Base-by-base conservation (phyloP, 2,888 invertebrate species). In the Ceratothoa steindachneri region DNA sequence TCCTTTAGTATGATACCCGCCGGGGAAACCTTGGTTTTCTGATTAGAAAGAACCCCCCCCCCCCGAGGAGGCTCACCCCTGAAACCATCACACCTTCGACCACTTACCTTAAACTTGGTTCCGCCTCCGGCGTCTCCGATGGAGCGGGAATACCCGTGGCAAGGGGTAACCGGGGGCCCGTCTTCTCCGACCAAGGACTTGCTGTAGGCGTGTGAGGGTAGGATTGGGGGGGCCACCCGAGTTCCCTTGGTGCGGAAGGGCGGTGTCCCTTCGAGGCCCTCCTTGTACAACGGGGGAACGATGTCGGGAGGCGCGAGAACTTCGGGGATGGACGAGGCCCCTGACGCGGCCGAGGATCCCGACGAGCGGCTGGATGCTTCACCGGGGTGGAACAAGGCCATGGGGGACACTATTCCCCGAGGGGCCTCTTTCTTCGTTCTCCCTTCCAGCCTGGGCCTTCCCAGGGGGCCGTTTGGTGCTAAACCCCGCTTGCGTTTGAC, bases 111-210 rank as follows among this genome's bases (percentile, higher is more conserved):
- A 12, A 66, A 66, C 12, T 28, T 55, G 7, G 9, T 55, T 7
- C 5, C 24, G 5, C 24, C 24, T 19, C 9, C 55, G 66, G 24
- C 29, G 67, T 31, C 41, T 41, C 28, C 74, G 9, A 80, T 71
- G 24, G 79, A 79, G 22, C 79, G 41, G 1, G 76, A 77, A 66
- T 80, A 77, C 24, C 72, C 72, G 71, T 80, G 79, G 24, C 55
- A 68, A 15, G 77, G 74, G 2, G 67, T 24, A 24, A 72, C 30
- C 5, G 64, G 27, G 24, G 66, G 69, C 24, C 31, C 15, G 15
- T 64, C 28, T 27, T 74, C 75, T 28, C 71, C 71, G n/a, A 74
- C 76, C 51, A 79, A 70, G 60, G 60, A 60, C 27, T 60, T 60
- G 60, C 60, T 60, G 27, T 60, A 60, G 60, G 60, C 60, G 27